Conservation (phyloP, 2,797 vertebrate species). For the Smutsia temminckii region DNA sequence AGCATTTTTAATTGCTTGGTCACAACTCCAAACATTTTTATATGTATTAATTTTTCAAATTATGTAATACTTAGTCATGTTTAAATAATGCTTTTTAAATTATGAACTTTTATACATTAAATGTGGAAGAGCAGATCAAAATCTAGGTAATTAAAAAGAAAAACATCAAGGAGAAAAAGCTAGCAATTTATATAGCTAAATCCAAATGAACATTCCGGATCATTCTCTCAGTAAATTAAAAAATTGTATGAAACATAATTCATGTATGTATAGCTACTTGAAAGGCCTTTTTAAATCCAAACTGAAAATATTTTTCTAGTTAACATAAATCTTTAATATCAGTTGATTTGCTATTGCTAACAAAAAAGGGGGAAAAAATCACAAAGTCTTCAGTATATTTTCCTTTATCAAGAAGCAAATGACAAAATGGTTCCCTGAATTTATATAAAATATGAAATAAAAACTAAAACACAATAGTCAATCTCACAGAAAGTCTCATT, state of each 20-base stretch:
- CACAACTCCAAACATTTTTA: background rate
- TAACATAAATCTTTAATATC: conserved; percentile 3
- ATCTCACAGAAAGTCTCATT: background rate
- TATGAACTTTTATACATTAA: background rate
- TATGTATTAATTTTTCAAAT: background rate
- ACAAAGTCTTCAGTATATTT: background rate
- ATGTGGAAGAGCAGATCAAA: conserved; percentile 39
- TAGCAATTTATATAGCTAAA: background rate
- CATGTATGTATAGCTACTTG: background rate
- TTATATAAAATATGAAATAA: conserved; percentile 5
- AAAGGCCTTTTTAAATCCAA: background rate
- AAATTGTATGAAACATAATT: background rate
- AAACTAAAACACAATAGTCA: background rate
- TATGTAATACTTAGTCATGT: background rate
- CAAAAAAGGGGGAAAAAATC: background rate
- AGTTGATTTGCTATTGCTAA: background rate
- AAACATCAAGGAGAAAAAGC: background rate
- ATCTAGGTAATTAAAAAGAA: background rate
- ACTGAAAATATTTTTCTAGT: background rate
- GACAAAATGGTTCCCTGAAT: background rate
- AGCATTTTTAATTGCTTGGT: background rate
- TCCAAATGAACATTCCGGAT: background rate
- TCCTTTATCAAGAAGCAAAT: background rate
- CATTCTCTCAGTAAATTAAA: background rate
- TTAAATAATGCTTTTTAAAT: background rate